Evolutionary conservation across 2,888 invertebrate genomes (phyloP).

Genomic region (Julus scandinavius): DNA sequence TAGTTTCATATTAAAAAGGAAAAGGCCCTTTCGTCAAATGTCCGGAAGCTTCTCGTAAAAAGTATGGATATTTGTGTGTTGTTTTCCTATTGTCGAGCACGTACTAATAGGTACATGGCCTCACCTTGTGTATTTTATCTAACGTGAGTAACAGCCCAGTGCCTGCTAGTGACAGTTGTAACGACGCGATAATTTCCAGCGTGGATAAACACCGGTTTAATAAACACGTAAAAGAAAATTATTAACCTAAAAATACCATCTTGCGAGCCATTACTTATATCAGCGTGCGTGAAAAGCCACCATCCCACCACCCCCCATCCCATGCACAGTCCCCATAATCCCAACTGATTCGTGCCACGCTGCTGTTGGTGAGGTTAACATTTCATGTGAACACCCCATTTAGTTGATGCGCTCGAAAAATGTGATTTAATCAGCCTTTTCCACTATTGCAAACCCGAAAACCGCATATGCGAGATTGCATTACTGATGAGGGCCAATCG

Average conservation of each 20-base stretch:
- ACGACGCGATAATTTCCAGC: conserved; percentile 29
- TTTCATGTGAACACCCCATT: conserved; percentile 44
- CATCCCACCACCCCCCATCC: not conserved
- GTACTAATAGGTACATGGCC: not conserved
- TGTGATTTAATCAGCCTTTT: conserved; percentile 46
- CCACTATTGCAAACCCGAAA: conserved; percentile 27
- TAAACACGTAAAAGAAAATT: conserved; percentile 37
- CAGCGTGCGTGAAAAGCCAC: not conserved
- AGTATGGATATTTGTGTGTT: not conserved
- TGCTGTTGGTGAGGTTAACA: conserved; percentile 6
- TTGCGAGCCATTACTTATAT: conserved; percentile 7
- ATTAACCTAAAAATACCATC: conserved; percentile 44
- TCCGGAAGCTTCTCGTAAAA: not conserved
- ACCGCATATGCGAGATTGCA: conserved; percentile 28
- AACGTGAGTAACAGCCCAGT: not conserved
- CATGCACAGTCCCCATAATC: not conserved
- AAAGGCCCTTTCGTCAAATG: conserved; percentile 8
- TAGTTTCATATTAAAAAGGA: not conserved
- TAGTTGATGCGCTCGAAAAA: conserved; percentile 43
- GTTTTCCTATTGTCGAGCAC: not conserved
- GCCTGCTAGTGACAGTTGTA: conserved; percentile 41
- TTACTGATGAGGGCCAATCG: conserved; percentile 35
- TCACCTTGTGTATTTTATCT: not conserved
- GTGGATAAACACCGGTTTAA: conserved; percentile 46
- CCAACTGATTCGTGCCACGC: not conserved